These are phyloP conservation scores for Lingula anatina DNA, from an alignment of 2,888 invertebrate species.

Conservation along the genomic window DNA sequence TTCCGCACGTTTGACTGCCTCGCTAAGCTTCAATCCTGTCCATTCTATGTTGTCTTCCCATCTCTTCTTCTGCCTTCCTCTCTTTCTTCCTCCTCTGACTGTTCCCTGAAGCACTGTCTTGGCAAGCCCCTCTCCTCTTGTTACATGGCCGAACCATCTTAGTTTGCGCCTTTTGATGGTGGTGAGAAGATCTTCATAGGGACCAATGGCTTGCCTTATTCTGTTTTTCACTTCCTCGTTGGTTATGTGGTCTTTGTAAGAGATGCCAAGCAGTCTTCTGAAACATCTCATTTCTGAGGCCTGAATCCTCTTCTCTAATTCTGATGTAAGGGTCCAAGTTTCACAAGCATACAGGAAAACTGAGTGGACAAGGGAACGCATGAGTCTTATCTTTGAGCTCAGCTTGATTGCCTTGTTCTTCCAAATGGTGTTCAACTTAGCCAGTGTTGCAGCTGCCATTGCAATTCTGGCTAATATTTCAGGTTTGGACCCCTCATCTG, in stretches of 20 bases:
- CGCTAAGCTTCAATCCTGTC: not conserved
- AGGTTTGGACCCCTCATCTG: not conserved
- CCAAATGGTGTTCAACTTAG: not conserved
- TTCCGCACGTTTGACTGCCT: not conserved
- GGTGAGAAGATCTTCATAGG: constrained; percentile 1
- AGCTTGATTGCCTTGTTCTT: constrained; percentile 1
- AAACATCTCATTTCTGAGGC: no score
- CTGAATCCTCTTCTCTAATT: no score
- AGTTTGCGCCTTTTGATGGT: not conserved
- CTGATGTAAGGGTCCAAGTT: constrained; percentile 4
- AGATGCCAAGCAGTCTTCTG: constrained; percentile 1
- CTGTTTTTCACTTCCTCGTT: constrained; percentile 1
- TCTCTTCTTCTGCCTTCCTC: no score
- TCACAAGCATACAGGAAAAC: constrained; percentile 4
- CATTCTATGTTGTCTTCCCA: no score
- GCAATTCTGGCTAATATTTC: constrained; percentile 4
- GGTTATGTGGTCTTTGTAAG: constrained; percentile 3
- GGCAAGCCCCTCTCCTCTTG: not conserved
- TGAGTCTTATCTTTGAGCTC: constrained; percentile 1
- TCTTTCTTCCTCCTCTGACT: not conserved
- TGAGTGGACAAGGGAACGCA: not conserved
- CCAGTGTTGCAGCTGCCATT: constrained; percentile 4
- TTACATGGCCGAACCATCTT: not conserved
- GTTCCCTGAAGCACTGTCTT: not conserved
- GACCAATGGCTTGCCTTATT: constrained; percentile 1